Percentiles rank a stretch among this genome's conserved stretches.
Conservation (phyloP, 1,140 invertebrate species). For the Archivesica marissinica region DNA sequence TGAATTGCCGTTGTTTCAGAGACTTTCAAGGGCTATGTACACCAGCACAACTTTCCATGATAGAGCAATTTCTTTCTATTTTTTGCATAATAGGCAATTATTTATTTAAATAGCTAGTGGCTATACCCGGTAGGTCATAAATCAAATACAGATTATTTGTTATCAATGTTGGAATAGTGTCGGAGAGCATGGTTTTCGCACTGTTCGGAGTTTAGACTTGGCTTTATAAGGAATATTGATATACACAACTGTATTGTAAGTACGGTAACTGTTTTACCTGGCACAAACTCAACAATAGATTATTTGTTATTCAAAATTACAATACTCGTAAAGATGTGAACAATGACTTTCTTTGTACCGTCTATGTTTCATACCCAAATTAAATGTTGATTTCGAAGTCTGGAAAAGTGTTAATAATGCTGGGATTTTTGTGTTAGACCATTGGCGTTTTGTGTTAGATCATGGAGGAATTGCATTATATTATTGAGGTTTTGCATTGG, state of each 20-base stretch:
- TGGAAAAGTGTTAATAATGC: no score
- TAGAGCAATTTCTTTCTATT: not conserved
- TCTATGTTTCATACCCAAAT: no score
- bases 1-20: slow-evolving; percentile 7
- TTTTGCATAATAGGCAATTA: slow-evolving; percentile 26
- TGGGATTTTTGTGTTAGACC: no score
- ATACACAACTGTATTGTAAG: slow-evolving; percentile 14
- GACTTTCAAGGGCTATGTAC: slow-evolving; percentile 9
- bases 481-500: no score
- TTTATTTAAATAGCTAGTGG: not conserved
- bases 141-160: slow-evolving; percentile 1
- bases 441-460: no score
- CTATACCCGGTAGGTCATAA: not conserved
- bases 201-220: not conserved
- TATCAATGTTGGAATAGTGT: not conserved
- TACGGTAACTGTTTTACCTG: slow-evolving; percentile 16
- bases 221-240: not conserved
- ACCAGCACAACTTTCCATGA: slow-evolving; percentile 5
- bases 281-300: not conserved
- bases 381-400: no score
- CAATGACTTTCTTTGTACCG: no score
- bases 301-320: no score
- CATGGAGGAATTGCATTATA: no score
- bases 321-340: no score
- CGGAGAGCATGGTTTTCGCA: not conserved